Evolutionary conservation across 2,888 invertebrate genomes (phyloP).

Genomic region (Stratiomys singularior): DNA sequence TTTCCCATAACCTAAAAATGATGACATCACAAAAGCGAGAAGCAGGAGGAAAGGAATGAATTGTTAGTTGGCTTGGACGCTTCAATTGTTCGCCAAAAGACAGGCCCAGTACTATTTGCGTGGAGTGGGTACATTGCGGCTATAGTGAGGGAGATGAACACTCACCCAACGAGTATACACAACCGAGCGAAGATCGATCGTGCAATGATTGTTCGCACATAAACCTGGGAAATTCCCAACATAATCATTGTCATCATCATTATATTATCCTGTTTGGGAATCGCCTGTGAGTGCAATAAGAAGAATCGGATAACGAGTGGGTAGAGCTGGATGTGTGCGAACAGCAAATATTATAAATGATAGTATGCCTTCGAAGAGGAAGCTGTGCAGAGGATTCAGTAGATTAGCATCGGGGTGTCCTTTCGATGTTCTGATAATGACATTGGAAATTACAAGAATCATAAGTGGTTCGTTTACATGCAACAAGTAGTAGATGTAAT

Average conservation of each 20-base stretch:
- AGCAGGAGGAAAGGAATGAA: neutral
- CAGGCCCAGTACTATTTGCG: neutral
- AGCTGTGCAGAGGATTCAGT: neutral
- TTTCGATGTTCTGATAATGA: no score
- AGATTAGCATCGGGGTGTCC: no score
- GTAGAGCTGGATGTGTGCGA: neutral
- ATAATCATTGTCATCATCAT: conserved; percentile 41
- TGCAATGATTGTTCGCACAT: conserved; percentile 31
- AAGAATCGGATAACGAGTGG: conserved; percentile 6
- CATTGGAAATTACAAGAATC: no score
- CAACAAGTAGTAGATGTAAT: no score
- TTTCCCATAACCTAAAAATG: conserved; percentile 52
- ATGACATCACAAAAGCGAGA: conserved; percentile 50
- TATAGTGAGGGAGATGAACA: neutral
- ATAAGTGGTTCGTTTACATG: no score
- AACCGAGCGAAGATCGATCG: conserved; percentile 17
- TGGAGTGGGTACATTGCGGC: neutral
- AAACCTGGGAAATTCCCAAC: conserved; percentile 33
- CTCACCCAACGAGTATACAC: neutral
- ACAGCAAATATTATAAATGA: neutral
- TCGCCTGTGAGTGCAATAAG: neutral
- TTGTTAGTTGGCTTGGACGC: neutral
- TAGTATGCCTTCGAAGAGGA: neutral
- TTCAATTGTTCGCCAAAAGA: neutral
- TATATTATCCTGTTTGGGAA: conserved; percentile 36